Conservation (phyloP, 2,113 vertebrate species). For the Oryzias melastigma region DNA sequence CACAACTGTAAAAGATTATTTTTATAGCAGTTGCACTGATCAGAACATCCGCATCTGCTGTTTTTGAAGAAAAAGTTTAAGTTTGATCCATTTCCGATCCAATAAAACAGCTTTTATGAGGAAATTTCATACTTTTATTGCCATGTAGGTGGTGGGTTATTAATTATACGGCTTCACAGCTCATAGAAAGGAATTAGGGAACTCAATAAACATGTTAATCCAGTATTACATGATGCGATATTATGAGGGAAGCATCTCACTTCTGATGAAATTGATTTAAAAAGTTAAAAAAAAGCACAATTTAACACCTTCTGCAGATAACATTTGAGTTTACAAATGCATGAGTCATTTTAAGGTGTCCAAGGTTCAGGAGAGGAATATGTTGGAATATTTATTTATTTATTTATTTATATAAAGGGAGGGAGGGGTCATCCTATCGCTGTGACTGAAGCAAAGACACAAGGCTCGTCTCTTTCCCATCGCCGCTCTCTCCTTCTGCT, state of each 20-base stretch:
- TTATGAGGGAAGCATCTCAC: constrained; percentile 29
- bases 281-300: constrained; percentile 40
- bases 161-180: constrained; percentile 4
- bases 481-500: constrained; percentile 33
- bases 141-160: not conserved
- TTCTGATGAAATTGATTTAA: constrained; percentile 53
- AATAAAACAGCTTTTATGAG: too few relatives aligned
- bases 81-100: too few relatives aligned
- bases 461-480: constrained; percentile 4
- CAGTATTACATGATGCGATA: constrained; percentile 17
- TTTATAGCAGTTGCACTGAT: too few relatives aligned
- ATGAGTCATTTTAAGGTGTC: not conserved
- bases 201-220: constrained; percentile 12
- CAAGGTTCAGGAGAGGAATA: constrained; percentile 9
- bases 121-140: too few relatives aligned
- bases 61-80: too few relatives aligned
- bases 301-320: constrained; percentile 38
- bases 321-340: constrained; percentile 23
- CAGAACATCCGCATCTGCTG: too few relatives aligned
- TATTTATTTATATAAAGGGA: too few relatives aligned
- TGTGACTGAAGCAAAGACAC: constrained; percentile 29
- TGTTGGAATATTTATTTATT: constrained; percentile 7
- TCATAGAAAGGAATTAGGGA: constrained; percentile 4
- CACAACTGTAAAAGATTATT: not conserved
- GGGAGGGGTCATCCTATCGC: constrained; percentile 18